phyloP scores from a whole-genome alignment of 2,797 vertebrate species.

The Phrynocephalus forsythii region DNA sequence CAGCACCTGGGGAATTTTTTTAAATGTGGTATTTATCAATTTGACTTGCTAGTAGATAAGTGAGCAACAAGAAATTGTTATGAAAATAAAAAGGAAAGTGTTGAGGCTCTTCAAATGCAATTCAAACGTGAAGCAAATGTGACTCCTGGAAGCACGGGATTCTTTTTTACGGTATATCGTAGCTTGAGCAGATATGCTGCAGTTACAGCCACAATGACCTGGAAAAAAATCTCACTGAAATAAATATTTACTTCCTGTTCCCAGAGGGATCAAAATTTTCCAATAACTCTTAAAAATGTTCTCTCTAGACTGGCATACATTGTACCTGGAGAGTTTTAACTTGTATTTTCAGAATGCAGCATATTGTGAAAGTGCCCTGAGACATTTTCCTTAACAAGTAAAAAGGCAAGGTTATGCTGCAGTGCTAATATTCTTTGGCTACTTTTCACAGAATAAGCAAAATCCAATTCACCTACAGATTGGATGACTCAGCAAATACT shows the following conservation, averaged over 20 bases:
- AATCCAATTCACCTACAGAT: slow-evolving; percentile 44
- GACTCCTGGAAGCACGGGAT: neutral
- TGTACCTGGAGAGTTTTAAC: slow-evolving; percentile 19
- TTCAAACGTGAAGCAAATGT: no score
- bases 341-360: slow-evolving; percentile 23
- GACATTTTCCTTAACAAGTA: slow-evolving; percentile 18
- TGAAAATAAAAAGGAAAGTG: no score
- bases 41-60: neutral
- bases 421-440: slow-evolving; percentile 23
- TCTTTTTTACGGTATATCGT: neutral
- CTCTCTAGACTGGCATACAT: neutral
- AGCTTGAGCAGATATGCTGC: neutral
- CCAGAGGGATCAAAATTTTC: neutral
- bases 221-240: neutral
- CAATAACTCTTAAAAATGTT: neutral
- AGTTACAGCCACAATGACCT: neutral
- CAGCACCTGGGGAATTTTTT: neutral
- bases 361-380: slow-evolving; percentile 15
- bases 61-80: no score
- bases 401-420: slow-evolving; percentile 31
- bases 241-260: neutral
- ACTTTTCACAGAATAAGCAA: slow-evolving; percentile 27
- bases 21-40: neutral
- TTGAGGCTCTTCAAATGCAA: neutral
- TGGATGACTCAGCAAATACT: neutral